Percentiles rank a stretch among this genome's conserved stretches.
phyloP scores from a whole-genome alignment of 2,888 invertebrate species.

The Lissonota sp. region DNA sequence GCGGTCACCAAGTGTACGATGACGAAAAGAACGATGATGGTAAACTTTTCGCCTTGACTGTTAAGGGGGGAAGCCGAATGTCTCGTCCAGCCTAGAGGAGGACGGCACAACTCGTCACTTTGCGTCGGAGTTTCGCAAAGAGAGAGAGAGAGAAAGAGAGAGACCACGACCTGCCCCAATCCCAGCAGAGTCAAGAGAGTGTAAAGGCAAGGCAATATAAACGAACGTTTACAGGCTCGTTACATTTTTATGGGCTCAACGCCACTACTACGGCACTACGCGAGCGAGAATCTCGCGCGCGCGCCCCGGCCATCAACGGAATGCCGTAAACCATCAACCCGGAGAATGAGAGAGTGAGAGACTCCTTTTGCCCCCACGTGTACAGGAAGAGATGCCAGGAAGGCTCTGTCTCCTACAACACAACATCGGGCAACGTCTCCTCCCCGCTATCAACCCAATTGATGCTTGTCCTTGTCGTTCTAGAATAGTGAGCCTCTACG shows the following conservation, averaged over 20 bases:
- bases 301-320: constrained; percentile 79
- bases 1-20: not conserved
- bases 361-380: constrained; percentile 51
- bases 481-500: constrained; percentile 62
- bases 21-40: not conserved
- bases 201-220: constrained; percentile 83
- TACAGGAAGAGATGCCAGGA: constrained; percentile 52
- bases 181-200: constrained; percentile 67
- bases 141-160: constrained; percentile 60
- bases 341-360: constrained; percentile 47
- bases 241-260: constrained; percentile 84
- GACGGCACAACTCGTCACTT: constrained; percentile 74
- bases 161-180: constrained; percentile 82
- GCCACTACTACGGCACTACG: constrained; percentile 80
- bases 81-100: constrained; percentile 38
- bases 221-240: constrained; percentile 84
- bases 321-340: constrained; percentile 83
- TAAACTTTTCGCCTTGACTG: not conserved
- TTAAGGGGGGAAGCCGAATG: not conserved
- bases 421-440: constrained; percentile 64
- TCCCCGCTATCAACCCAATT: constrained; percentile 52
- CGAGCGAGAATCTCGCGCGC: constrained; percentile 52
- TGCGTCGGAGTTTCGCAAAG: constrained; percentile 68
- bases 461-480: constrained; percentile 67
- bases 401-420: constrained; percentile 50